Base-by-base conservation (phyloP, 2,888 invertebrate species). In the Nomada flava region DNA sequence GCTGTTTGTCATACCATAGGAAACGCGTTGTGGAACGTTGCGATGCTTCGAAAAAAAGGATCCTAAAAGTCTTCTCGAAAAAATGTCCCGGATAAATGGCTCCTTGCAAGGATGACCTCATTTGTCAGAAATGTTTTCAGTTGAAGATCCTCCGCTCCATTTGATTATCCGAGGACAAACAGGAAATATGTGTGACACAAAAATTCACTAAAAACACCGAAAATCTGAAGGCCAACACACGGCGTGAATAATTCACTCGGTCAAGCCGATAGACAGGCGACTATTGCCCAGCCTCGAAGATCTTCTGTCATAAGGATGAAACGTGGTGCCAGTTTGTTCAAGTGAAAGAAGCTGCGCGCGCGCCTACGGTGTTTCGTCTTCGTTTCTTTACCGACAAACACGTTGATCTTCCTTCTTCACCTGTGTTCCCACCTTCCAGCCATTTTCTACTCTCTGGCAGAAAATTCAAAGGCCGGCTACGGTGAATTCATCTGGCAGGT, bases 311-410 rank as follows among this genome's bases (percentile, higher is more conserved):
- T 72, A 84, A 86, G 71, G 79, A 79, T 76, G 67, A 69, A 82
- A 71, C 82, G 63, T 75, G 65, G 67, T 71, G 73, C 57, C 60
- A 23, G 76, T 74, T 81, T 75, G 68, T 65, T n/a, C 50, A 75
- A 82, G 86, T 88, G 84, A 85, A 85, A 88, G 88, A 88, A 76
- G 80, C 82, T 86, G 85, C 81, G 88, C 85, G 88, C 86, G 86
- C 84, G 57, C 55, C 65, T 23, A 11, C 11, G 11, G 44, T 59
- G 53, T 78, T 72, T 69, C 76, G 65, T 85, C 76, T 70, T 85
- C 80, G 68, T 87, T 79, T 52, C 55, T 68, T 80, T 76, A 55
- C 29, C 64, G 23, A 44, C 18, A 10, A 42, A 23, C 62, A 65
- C 36, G 73, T 52, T 68, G 55, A 52, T 64, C 69, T 44, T 84